These are phyloP conservation scores for human (Homo sapiens) DNA, from an alignment of 2,113 vertebrate species.

Conservation along the genomic window DNA sequence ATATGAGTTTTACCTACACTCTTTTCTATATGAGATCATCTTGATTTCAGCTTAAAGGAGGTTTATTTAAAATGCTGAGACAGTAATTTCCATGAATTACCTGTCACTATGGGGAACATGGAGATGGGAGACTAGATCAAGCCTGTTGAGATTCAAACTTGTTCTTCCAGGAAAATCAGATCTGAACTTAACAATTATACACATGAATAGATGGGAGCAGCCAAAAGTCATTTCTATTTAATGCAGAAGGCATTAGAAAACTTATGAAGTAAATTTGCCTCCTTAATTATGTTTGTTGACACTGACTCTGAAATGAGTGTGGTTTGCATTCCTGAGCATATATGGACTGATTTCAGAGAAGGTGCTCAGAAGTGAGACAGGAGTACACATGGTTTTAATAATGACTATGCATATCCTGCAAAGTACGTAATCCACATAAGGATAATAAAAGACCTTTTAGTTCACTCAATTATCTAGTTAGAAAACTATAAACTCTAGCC, in stretches of 20 bases:
- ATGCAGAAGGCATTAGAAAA: conserved; percentile 27
- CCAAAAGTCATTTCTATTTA: conserved; percentile 53
- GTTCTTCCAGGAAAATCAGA: conserved; percentile 29
- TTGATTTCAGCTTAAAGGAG: neutral
- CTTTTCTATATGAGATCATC: neutral
- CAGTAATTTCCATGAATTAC: neutral
- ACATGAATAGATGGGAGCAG: neutral
- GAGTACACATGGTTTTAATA: conserved; percentile 66
- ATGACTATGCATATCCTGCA: conserved; percentile 39
- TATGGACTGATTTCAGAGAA: conserved; percentile 42
- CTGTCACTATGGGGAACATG: neutral
- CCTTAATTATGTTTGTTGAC: conserved; percentile 63
- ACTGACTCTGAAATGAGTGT: conserved; percentile 8
- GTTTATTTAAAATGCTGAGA: conserved; percentile 29
- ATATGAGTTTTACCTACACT: neutral
- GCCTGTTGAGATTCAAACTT: neutral
- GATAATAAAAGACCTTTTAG: conserved; percentile 72
- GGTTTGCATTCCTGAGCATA: conserved; percentile 34
- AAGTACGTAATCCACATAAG: conserved; percentile 47
- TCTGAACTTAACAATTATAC: neutral
- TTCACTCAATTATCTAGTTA: conserved; percentile 65
- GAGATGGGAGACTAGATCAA: neutral
- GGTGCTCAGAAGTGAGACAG: conserved; percentile 11
- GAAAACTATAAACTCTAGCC: conserved; percentile 59
- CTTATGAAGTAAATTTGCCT: conserved; percentile 38